Percentiles rank a stretch among this genome's conserved stretches.
Conservation (phyloP, 2,888 invertebrate species). For the Synergus japonicus region DNA sequence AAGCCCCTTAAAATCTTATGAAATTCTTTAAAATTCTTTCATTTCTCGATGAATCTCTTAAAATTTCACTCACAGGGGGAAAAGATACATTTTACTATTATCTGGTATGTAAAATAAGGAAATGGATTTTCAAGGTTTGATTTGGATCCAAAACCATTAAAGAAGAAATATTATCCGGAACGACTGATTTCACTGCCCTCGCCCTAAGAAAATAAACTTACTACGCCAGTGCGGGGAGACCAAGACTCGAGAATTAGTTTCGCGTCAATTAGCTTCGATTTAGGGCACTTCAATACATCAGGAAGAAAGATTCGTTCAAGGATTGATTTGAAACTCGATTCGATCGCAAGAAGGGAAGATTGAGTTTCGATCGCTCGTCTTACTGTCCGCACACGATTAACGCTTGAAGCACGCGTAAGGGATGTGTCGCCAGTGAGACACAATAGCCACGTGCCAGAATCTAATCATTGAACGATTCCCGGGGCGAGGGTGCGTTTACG, state of each 20-base stretch:
- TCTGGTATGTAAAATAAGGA: no score
- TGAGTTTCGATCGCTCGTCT: slow-evolving; percentile 59
- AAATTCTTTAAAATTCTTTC: no score
- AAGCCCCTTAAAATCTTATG: no score
- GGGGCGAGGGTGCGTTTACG: slow-evolving; percentile 33
- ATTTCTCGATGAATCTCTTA: no score
- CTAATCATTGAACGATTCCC: slow-evolving; percentile 65
- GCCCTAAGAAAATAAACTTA: not conserved
- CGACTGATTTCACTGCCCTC: not conserved
- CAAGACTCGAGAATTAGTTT: slow-evolving; percentile 40
- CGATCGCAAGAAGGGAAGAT: slow-evolving; percentile 52
- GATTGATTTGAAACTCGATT: slow-evolving; percentile 26
- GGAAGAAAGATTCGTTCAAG: slow-evolving; percentile 22
- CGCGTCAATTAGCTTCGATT: slow-evolving; percentile 46
- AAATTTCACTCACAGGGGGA: no score
- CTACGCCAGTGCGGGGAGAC: not conserved
- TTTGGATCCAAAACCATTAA: no score
- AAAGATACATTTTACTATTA: no score
- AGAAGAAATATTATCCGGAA: no score
- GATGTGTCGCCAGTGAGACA: slow-evolving; percentile 58
- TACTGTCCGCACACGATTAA: slow-evolving; percentile 60
- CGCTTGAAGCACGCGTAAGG: slow-evolving; percentile 53
- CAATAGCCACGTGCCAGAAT: slow-evolving; percentile 70
- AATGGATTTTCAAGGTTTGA: no score
- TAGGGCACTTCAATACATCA: slow-evolving; percentile 17